These are phyloP conservation scores for Chaetorhynchus papuensis DNA, from an alignment of 2,113 vertebrate species.

Conservation along the genomic window DNA sequence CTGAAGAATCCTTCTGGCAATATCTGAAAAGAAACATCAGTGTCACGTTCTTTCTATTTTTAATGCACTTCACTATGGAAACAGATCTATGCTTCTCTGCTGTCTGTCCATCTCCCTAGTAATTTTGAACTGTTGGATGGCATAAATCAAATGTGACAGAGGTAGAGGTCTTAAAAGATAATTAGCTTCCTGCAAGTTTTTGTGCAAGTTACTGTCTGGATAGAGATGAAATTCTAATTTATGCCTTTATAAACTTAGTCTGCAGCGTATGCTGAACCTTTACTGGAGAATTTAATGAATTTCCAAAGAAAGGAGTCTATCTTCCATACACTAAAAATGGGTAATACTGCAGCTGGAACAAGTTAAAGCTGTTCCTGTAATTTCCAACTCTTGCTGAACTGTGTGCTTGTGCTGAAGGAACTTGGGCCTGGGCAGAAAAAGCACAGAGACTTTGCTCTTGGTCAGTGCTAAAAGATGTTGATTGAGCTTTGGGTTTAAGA, in stretches of 20 bases:
- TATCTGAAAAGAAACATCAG: neutral
- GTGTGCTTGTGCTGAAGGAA: neutral
- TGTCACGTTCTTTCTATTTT: constrained; percentile 34
- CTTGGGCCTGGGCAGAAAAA: neutral
- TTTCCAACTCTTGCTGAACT: neutral
- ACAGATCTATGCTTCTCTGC: neutral
- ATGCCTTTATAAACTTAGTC: neutral
- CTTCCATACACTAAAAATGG: neutral
- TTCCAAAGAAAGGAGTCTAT: neutral
- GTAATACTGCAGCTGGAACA: neutral
- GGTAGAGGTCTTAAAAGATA: neutral
- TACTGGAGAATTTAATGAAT: neutral
- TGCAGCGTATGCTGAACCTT: neutral
- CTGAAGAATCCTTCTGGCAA: neutral
- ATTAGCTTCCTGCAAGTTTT: constrained; percentile 2
- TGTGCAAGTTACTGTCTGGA: neutral
- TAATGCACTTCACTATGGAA: constrained; percentile 39
- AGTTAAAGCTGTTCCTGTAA: neutral
- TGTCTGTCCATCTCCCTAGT: constrained; percentile 15
- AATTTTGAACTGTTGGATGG: neutral
- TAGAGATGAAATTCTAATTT: neutral
- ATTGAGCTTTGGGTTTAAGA: neutral
- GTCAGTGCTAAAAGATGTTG: neutral
- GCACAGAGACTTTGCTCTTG: neutral
- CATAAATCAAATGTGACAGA: neutral